phyloP scores from a whole-genome alignment of 2,888 invertebrate species.

The Oscheius sp. region DNA sequence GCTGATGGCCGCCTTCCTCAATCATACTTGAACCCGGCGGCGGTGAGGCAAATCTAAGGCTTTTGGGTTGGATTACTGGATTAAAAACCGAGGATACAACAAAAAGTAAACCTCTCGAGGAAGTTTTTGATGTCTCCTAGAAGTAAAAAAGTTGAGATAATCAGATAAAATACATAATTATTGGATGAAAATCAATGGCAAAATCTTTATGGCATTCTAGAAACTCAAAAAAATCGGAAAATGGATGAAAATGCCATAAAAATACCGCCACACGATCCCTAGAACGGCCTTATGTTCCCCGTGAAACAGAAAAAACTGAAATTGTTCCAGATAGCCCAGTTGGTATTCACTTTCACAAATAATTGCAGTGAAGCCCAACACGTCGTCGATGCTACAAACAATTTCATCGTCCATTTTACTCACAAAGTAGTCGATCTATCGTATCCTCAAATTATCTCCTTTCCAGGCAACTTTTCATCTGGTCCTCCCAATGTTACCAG shows the following conservation, averaged over 20 bases:
- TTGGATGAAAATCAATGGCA: too few relatives aligned
- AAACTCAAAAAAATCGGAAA: too few relatives aligned
- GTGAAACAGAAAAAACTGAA: not conserved
- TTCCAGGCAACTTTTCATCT: conserved; percentile 47
- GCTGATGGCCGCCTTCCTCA: not conserved
- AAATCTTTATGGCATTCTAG: too few relatives aligned
- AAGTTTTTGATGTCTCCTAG: too few relatives aligned
- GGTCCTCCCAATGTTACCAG: conserved; percentile 53
- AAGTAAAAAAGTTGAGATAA: too few relatives aligned
- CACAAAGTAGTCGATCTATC: conserved; percentile 43
- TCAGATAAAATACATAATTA: too few relatives aligned
- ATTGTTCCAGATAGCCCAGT: conserved; percentile 44
- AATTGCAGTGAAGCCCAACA: conserved; percentile 57
- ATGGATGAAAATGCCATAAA: too few relatives aligned
- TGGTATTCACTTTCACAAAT: conserved; percentile 60
- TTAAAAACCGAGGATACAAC: too few relatives aligned
- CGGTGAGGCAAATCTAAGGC: too few relatives aligned
- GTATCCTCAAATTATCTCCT: not conserved
- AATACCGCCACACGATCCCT: too few relatives aligned
- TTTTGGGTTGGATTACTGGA: not conserved
- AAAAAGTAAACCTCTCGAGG: too few relatives aligned
- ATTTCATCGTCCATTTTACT: conserved; percentile 58
- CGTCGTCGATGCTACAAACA: conserved; percentile 52
- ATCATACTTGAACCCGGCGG: not conserved
- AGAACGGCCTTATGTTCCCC: too few relatives aligned